Base-by-base conservation (phyloP, 92 coral and sea anemone species). In the Heteractis magnifica region DNA sequence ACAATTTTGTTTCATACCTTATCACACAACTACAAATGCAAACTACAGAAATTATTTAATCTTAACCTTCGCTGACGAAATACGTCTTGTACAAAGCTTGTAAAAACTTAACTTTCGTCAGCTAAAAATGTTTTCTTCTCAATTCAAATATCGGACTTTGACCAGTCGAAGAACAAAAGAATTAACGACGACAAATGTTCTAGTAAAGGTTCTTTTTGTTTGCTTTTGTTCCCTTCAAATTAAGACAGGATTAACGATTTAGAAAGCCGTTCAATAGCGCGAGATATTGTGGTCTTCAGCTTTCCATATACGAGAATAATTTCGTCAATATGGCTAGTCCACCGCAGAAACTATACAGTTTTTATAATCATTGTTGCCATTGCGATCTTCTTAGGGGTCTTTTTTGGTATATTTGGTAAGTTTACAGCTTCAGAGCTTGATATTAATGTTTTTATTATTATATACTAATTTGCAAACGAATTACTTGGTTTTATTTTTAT, bases 81-180 rank as follows among this genome's bases (percentile, higher is more conserved):
- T 34, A 34, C 44, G 44, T 34, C 3, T 34, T 53, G 58, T 64
- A 64, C n/a, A 64, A n/a, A 64, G 10, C 8, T 10, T 64, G n/a
- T 19, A 18, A 18, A 18, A 4, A 7, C 71, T 64, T 14, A 14
- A 20, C 26, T 6, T 64, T 64, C 11, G 4, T 16, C 23, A 18
- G 26, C 5, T 64, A 19, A 16, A 64, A 64, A 16, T 9, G 1
- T 64, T 64, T 64, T 64, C n/a, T 7, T 64, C 10, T 16, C 7
- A 18, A 19, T 64, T 64, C 71, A 64, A 64, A 64, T 64, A 23
- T 64, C 20, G 71, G 44, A 64, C 71, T 64, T 64, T 64, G 71
- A 64, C 26, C 71, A 5, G n/a, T 6, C 2, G 41, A 13, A 12
- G 16, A 49, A 74, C 56, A 74, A 74, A 74, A 51, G 78, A 48